Percentiles rank a stretch among this genome's conserved stretches.
phyloP scores from a whole-genome alignment of 1,140 invertebrate genomes.

The Macrobrachium rosenbergii region DNA sequence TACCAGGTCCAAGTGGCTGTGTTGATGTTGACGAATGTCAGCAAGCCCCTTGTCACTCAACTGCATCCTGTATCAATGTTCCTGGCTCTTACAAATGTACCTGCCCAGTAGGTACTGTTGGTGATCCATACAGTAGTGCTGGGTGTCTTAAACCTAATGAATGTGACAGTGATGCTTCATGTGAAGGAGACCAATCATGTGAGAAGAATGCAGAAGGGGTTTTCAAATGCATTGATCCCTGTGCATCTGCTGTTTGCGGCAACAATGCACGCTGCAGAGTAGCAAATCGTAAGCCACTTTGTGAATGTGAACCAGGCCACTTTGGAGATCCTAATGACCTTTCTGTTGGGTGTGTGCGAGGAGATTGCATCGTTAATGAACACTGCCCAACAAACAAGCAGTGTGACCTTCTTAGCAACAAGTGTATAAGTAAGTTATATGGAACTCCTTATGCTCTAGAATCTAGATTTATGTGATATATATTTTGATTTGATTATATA shows the following conservation, averaged over 20 bases:
- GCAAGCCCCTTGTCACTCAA: conserved; percentile 81
- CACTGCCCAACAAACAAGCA: conserved; percentile 83
- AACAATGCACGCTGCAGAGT: conserved; percentile 71
- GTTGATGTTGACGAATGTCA: conserved; percentile 73
- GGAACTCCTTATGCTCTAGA: too few species aligned
- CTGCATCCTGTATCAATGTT: conserved; percentile 83
- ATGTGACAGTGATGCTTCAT: conserved; percentile 79
- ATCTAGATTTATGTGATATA: too few species aligned
- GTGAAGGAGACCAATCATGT: conserved; percentile 81
- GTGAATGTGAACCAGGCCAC: conserved; percentile 82
- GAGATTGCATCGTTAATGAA: conserved; percentile 83
- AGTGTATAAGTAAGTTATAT: conserved; percentile 65
- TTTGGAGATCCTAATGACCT: conserved; percentile 83
- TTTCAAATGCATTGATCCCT: conserved; percentile 80
- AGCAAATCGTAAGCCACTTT: conserved; percentile 79
- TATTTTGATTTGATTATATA: background rate
- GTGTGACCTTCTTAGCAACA: conserved; percentile 75
- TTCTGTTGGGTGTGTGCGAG: conserved; percentile 75
- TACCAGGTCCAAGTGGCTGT: conserved; percentile 79
- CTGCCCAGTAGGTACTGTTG: conserved; percentile 82
- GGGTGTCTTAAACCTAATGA: conserved; percentile 82
- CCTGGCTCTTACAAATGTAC: conserved; percentile 84
- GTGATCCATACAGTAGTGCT: conserved; percentile 78
- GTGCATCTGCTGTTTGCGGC: conserved; percentile 76
- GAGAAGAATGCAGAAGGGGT: conserved; percentile 74